Conservation (phyloP, 2,797 vertebrate species). For the Centropyge bicolor region DNA sequence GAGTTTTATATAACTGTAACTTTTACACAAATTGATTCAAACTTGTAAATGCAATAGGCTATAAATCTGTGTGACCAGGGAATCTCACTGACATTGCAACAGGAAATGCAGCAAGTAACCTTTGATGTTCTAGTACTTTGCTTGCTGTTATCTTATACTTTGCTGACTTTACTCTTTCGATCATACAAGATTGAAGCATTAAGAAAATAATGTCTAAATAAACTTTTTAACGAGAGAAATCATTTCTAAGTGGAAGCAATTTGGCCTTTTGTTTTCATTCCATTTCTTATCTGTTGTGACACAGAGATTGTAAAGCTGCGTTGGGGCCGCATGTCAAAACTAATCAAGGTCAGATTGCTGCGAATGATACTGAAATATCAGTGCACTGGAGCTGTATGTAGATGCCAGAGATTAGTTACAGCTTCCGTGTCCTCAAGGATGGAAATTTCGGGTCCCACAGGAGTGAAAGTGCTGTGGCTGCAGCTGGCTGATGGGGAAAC, state of each 20-base stretch:
- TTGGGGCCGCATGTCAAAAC: not conserved
- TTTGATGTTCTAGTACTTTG: slow-evolving; percentile 6
- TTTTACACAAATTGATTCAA: slow-evolving; percentile 20
- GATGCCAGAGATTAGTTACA: slow-evolving; percentile 26
- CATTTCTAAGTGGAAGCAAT: not conserved
- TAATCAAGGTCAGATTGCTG: slow-evolving; percentile 14
- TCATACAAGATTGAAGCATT: not conserved
- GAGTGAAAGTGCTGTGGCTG: slow-evolving; percentile 16
- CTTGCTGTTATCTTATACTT: not conserved
- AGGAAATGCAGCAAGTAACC: not conserved
- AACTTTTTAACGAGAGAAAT: not conserved
- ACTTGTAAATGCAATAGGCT: not conserved
- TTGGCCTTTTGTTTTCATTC: not conserved
- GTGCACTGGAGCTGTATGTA: not conserved
- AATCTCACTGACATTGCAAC: slow-evolving; percentile 9
- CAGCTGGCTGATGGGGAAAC: slow-evolving; percentile 36
- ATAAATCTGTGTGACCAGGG: slow-evolving; percentile 2
- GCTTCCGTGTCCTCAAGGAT: slow-evolving; percentile 19
- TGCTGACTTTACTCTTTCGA: not conserved
- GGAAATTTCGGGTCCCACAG: slow-evolving; percentile 14
- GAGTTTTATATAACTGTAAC: not conserved
- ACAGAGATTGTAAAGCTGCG: not conserved
- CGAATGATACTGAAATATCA: slow-evolving; percentile 20
- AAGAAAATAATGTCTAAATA: not conserved
- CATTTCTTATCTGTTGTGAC: not conserved